Percentiles rank a stretch among this genome's conserved stretches.
These are phyloP conservation scores for Falco cherrug DNA, from an alignment of 2,797 vertebrate genomes.

Conservation along the genomic window DNA sequence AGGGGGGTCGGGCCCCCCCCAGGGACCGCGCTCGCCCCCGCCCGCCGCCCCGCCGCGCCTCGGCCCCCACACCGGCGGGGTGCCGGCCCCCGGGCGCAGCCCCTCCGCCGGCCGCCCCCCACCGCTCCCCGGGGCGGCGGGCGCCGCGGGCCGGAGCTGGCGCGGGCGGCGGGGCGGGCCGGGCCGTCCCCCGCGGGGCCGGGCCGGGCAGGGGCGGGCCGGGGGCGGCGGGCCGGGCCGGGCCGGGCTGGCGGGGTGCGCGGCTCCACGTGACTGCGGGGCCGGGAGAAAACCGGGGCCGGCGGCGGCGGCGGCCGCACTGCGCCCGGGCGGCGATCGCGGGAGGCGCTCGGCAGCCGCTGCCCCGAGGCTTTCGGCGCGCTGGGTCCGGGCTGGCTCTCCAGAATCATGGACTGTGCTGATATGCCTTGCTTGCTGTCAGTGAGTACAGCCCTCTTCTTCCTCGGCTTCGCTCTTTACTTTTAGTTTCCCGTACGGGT, in stretches of 20 bases:
- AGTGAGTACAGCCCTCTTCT: conserved; percentile 85
- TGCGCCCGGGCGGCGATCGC: conserved; percentile 80
- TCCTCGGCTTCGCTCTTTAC: background rate
- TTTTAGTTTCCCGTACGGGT: background rate
- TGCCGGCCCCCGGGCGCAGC: background rate
- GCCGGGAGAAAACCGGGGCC: conserved; percentile 76
- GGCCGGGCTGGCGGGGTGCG: background rate
- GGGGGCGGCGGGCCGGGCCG: background rate
- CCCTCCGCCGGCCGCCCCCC: too few species aligned
- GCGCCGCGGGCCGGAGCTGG: background rate
- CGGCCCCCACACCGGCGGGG: background rate
- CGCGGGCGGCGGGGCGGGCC: background rate
- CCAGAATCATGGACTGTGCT: conserved; percentile 99
- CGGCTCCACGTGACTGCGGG: conserved; percentile 60
- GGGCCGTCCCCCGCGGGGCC: background rate
- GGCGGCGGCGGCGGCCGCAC: conserved; percentile 84
- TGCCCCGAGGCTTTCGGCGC: conserved; percentile 88
- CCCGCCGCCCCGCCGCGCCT: too few species aligned
- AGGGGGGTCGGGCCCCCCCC: background rate
- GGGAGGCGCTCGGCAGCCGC: conserved; percentile 79
- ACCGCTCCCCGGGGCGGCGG: background rate
- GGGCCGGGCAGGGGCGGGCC: background rate
- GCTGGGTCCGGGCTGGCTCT: conserved; percentile 86
- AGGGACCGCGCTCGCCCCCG: too few species aligned
- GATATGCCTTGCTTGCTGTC: conserved; percentile 98